Evolutionary conservation across 2,888 invertebrate genomes (phyloP).

Genomic region (Hirtodrosophila duncani): DNA sequence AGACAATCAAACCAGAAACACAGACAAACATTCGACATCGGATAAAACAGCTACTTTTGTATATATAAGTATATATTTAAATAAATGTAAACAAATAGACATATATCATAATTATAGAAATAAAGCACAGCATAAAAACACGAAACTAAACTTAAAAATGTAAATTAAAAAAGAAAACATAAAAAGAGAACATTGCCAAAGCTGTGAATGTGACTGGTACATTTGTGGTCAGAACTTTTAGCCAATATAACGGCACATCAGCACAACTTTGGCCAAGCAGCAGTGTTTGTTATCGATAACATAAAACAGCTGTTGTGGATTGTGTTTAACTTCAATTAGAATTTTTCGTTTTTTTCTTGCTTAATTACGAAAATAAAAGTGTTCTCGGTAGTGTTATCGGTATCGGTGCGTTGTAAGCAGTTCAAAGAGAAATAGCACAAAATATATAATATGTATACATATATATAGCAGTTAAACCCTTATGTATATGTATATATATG

Average conservation of each 20-base stretch:
- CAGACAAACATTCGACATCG: too few relatives aligned
- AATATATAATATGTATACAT: conserved; percentile 2
- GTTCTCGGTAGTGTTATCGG: not conserved
- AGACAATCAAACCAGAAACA: too few relatives aligned
- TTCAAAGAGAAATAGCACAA: conserved; percentile 4
- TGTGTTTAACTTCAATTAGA: too few relatives aligned
- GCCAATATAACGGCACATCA: conserved; percentile 7
- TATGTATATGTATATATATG: not conserved
- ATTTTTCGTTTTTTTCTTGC: too few relatives aligned
- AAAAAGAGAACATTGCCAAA: conserved; percentile 13
- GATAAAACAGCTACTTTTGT: too few relatives aligned
- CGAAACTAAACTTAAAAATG: too few relatives aligned
- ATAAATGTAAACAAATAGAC: too few relatives aligned
- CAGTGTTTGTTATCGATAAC: too few relatives aligned
- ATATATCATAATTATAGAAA: conserved; percentile 18
- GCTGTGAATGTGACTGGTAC: conserved; percentile 2
- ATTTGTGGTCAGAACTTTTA: too few relatives aligned
- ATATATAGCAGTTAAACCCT: not conserved
- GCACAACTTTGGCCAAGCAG: conserved; percentile 1
- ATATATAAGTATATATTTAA: too few relatives aligned
- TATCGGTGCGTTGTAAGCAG: conserved; percentile 9
- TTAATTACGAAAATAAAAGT: too few relatives aligned
- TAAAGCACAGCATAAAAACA: conserved; percentile 16
- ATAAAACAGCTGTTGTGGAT: too few relatives aligned
- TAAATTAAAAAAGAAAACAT: not conserved